Evolutionary conservation across 2,797 vertebrate genomes (phyloP).

Genomic region (Aselliscus stoliczkanus): DNA sequence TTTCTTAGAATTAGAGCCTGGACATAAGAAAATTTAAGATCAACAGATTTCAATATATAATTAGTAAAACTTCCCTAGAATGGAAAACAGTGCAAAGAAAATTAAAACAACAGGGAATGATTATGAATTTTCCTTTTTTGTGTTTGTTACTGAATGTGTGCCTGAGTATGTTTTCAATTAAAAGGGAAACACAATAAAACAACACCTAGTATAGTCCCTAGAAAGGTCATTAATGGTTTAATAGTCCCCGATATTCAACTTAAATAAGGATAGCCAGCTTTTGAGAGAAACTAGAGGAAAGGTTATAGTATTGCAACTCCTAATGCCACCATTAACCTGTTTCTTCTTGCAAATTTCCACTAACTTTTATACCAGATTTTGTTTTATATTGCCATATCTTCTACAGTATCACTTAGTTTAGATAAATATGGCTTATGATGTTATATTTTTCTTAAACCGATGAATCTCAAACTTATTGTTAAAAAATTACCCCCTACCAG

Average conservation of each 20-base stretch:
- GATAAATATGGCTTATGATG: background rate
- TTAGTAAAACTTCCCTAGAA: background rate
- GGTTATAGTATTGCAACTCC: slow-evolving; percentile 51
- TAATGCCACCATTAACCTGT: background rate
- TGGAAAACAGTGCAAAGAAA: background rate
- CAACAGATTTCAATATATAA: background rate
- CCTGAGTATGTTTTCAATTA: background rate
- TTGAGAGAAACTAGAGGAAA: slow-evolving; percentile 54
- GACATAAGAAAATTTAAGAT: background rate
- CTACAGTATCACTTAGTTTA: background rate
- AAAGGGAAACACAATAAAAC: background rate
- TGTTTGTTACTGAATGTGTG: background rate
- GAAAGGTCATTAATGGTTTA: slow-evolving; percentile 38
- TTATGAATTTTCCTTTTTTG: background rate
- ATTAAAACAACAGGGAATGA: background rate
- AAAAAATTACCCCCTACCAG: background rate
- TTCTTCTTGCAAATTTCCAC: background rate
- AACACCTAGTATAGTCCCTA: background rate
- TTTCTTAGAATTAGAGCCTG: slow-evolving; percentile 17
- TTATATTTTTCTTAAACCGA: background rate
- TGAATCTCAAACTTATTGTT: background rate
- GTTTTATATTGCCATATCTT: background rate
- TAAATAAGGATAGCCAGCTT: slow-evolving; percentile 60
- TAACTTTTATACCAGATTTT: background rate
- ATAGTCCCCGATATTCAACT: slow-evolving; percentile 11